These are phyloP conservation scores for Entomobrya multifasciata DNA, from an alignment of 2,888 invertebrate genomes.

Conservation along the genomic window DNA sequence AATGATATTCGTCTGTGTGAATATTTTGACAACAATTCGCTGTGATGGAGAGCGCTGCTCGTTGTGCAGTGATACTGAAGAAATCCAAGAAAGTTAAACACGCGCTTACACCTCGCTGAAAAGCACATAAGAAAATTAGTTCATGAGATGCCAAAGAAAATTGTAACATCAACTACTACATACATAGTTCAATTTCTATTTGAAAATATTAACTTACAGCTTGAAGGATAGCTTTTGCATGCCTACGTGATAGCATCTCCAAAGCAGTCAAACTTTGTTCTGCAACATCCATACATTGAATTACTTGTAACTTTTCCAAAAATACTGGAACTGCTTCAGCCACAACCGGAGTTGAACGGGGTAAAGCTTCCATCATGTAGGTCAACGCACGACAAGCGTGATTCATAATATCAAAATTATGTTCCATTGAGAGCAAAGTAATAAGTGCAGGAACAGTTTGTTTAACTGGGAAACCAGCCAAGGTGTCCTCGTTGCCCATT, in stretches of 20 bases:
- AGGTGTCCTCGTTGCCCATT: slow-evolving; percentile 99
- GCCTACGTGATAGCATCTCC: slow-evolving; percentile 97
- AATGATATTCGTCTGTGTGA: slow-evolving; percentile 95
- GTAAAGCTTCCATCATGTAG: slow-evolving; percentile 99
- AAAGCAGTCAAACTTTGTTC: slow-evolving; percentile 98
- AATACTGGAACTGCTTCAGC: slow-evolving; percentile 98
- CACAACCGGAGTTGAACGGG: slow-evolving; percentile 96
- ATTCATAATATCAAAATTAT: slow-evolving; percentile 99
- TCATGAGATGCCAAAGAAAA: neutral
- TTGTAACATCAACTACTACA: neutral
- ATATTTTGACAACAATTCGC: slow-evolving; percentile 99
- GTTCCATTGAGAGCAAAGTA: slow-evolving; percentile 95
- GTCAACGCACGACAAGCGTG: slow-evolving; percentile 98
- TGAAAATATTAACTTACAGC: slow-evolving; percentile 85
- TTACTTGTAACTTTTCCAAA: slow-evolving; percentile 97
- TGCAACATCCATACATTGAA: slow-evolving; percentile 99
- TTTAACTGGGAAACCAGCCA: slow-evolving; percentile 98
- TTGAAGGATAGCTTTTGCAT: slow-evolving; percentile 97
- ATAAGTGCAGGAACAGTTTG: slow-evolving; percentile 98
- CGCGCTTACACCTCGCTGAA: slow-evolving; percentile 95
- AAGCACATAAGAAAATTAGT: neutral
- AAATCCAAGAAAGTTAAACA: slow-evolving; percentile 98
- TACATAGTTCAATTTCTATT: neutral
- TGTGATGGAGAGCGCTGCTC: slow-evolving; percentile 96
- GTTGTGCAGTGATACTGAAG: slow-evolving; percentile 98